These are phyloP conservation scores for Beris morrisii DNA, from an alignment of 2,888 invertebrate genomes.

Conservation along the genomic window DNA sequence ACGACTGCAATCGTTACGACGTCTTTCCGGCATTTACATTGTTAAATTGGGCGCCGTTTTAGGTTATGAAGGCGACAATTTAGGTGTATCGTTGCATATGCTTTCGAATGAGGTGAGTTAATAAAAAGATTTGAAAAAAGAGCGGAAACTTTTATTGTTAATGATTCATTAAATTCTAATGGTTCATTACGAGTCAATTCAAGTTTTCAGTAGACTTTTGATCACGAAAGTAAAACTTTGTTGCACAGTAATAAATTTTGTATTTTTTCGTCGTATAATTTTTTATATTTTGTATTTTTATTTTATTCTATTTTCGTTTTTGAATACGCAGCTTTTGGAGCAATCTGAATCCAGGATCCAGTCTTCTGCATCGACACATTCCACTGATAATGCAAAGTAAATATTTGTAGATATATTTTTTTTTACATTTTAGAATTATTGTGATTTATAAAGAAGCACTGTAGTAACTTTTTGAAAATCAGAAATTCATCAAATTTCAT, in stretches of 20 bases:
- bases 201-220: too few relatives aligned
- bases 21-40: slow-evolving; percentile 81
- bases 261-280: neutral
- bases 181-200: too few relatives aligned
- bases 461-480: too few relatives aligned
- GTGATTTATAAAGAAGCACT: too few relatives aligned
- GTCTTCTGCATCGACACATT: slow-evolving; percentile 60
- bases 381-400: slow-evolving; percentile 65
- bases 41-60: slow-evolving; percentile 78
- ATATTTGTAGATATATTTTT: slow-evolving; percentile 55
- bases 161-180: too few relatives aligned
- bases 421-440: slow-evolving; percentile 11
- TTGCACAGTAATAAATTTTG: neutral
- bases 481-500: too few relatives aligned
- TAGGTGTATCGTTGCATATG: slow-evolving; percentile 59
- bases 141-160: too few relatives aligned
- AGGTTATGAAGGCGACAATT: slow-evolving; percentile 68
- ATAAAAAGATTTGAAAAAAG: neutral
- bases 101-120: slow-evolving; percentile 63
- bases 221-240: neutral
- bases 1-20: slow-evolving; percentile 77
- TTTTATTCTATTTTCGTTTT: slow-evolving; percentile 58
- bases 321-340: slow-evolving; percentile 70
- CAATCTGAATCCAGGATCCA: slow-evolving; percentile 60
- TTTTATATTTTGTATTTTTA: slow-evolving; percentile 48